phyloP scores from a whole-genome alignment of 2,113 vertebrate genomes.

The Neoarius graeffei region DNA sequence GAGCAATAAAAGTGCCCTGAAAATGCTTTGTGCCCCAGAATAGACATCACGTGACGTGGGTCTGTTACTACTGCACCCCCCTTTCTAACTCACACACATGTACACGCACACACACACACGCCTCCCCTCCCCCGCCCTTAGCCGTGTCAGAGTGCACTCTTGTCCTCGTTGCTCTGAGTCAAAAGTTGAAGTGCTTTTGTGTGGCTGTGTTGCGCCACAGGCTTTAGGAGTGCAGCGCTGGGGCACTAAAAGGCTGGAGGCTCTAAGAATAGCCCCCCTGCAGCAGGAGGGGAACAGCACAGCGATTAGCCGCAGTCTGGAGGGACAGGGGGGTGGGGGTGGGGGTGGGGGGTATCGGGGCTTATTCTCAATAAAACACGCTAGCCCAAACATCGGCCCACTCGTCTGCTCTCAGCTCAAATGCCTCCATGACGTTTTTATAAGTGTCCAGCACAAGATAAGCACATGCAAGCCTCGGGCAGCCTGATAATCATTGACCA shows the following conservation, averaged over 20 bases:
- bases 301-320: conserved; percentile 47
- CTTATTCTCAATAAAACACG: conserved; percentile 23
- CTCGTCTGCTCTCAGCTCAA: conserved; percentile 23
- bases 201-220: conserved; percentile 49
- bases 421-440: conserved; percentile 44
- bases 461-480: conserved; percentile 14
- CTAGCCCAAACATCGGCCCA: conserved; percentile 23
- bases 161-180: conserved; percentile 51
- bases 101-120: conserved; percentile 15
- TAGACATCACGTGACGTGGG: conserved; percentile 43
- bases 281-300: conserved; percentile 44
- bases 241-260: conserved; percentile 54
- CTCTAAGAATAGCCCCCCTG: conserved; percentile 54
- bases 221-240: conserved; percentile 44
- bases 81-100: conserved; percentile 12
- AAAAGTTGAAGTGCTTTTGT: conserved; percentile 56
- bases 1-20: conserved; percentile 36
- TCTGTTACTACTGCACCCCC: conserved; percentile 39
- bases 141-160: conserved; percentile 50
- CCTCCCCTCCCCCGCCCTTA: conserved; percentile 8
- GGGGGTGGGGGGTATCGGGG: background rate
- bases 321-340: conserved; percentile 20
- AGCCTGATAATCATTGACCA: conserved; percentile 47
- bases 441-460: conserved; percentile 45
- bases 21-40: conserved; percentile 43